Evolutionary conservation across 2,113 vertebrate species (phyloP).

Genomic region (Oenanthe melanoleuca): DNA sequence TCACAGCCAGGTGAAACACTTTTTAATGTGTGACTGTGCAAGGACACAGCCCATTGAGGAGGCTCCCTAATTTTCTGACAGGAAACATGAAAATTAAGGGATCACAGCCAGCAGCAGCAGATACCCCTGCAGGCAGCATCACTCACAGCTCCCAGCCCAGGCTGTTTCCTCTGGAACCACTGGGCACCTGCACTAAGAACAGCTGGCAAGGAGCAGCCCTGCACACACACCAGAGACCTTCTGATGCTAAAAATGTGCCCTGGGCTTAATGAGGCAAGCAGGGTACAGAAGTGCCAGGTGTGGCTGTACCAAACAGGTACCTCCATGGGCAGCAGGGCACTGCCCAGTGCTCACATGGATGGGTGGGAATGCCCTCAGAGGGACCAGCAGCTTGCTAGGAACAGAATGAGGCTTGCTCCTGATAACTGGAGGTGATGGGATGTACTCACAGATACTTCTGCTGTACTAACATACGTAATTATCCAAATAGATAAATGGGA

Average conservation of each 20-base stretch:
- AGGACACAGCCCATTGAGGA: not conserved
- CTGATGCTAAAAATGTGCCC: not conserved
- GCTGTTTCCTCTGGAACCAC: not conserved
- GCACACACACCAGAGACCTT: not conserved
- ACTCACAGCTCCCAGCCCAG: not conserved
- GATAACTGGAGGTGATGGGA: not conserved
- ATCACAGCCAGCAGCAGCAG: not conserved
- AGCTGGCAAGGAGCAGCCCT: not conserved
- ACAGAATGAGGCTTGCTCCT: not conserved
- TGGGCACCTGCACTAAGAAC: accelerated
- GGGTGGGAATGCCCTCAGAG: accelerated
- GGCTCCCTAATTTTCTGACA: not conserved
- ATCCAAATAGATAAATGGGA: not conserved
- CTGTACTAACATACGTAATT: not conserved
- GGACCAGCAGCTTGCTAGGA: not conserved
- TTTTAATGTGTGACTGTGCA: not conserved
- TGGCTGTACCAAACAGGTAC: not conserved
- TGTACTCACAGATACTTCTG: not conserved
- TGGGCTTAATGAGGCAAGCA: not conserved
- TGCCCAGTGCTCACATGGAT: accelerated
- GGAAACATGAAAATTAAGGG: not conserved
- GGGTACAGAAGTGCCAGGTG: not conserved
- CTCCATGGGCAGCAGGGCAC: not conserved
- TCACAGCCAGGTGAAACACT: not conserved
- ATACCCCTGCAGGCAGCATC: not conserved